These are phyloP conservation scores for Rhea americana DNA, from an alignment of 2,113 vertebrate species.

Conservation along the genomic window DNA sequence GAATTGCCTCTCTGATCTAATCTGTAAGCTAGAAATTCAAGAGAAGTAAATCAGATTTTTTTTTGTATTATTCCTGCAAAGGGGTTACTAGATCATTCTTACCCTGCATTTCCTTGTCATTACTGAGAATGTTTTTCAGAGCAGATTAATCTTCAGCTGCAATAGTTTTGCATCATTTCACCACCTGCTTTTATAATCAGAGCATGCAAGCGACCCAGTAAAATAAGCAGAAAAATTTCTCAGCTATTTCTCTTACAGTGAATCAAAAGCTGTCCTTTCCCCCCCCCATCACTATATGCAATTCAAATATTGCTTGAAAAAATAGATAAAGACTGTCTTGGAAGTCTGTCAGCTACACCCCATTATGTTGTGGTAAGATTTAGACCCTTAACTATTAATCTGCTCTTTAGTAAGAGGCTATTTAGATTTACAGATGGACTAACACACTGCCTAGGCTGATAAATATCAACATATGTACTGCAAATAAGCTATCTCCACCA, in stretches of 20 bases:
- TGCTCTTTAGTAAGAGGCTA: neutral
- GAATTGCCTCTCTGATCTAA: neutral
- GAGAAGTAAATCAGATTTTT: neutral
- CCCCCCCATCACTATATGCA: neutral
- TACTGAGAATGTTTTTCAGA: neutral
- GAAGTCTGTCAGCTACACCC: neutral
- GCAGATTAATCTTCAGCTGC: slow-evolving; percentile 12
- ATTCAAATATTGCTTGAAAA: neutral
- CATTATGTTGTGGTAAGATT: neutral
- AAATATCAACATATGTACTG: neutral
- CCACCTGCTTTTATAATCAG: slow-evolving; percentile 1
- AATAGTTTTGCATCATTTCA: slow-evolving; percentile 33
- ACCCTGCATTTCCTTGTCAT: fast-evolving
- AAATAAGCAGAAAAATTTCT: neutral
- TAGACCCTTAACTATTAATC: neutral
- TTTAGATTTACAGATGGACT: no score
- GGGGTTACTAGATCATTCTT: neutral
- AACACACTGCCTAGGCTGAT: neutral
- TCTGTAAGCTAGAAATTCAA: neutral
- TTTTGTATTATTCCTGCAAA: neutral
- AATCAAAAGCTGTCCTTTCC: neutral
- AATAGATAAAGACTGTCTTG: neutral
- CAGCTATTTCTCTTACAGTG: neutral
- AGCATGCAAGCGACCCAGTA: slow-evolving; percentile 24
- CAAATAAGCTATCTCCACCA: neutral